Base-by-base conservation (phyloP, 2,797 vertebrate species). In the Coilia nasus region DNA sequence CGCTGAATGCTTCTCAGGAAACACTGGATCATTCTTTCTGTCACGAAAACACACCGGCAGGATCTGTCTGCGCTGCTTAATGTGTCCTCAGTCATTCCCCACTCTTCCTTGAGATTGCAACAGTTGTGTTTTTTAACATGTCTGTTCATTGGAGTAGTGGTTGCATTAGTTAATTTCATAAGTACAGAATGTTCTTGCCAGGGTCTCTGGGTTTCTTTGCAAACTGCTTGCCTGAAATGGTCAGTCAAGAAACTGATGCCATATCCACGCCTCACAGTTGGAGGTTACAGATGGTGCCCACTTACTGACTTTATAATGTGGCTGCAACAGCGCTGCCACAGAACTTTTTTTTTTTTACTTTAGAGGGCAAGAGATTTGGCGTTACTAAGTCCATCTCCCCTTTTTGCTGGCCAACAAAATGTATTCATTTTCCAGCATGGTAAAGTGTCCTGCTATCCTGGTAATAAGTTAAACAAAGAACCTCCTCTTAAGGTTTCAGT, bases 31-130 rank as follows among this genome's bases (percentile, higher is more conserved):
- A 35, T 35, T 71, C 71, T 71, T 71, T 78, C 14, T 78, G 71
- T 78, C 35, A n/a, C 71, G n/a, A n/a, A 78, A 41, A 78, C 71
- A 10, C 35, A 78, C 71, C 44, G 71, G 15, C 71, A 78, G 31
- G 71, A 44, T 41, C 71, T 78, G 71, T 78, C 71, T 44, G 17
- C 41, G 71, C 71, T 41, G 31, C 71, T 78, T 10, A 35, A 31
- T 44, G 35, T 44, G 71, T 78, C 71, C 35, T 54, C 50, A 54
- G 2, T 54, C 50, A 78, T 25, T n/a, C 71, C 31, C 7, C 71
- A 41, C 71, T 44, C 35, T 15, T 2, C 7, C 50, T 78, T 19
- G 28, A 41, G 67, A 75, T 75, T 75, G 28, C 67, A 75, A 75
- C 67, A 75, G 67, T 75, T 28, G n/a, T n/a, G n/a, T 78, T 59